Evolutionary conservation across 2,888 invertebrate species (phyloP).

Genomic region (Drosophila yooni): DNA sequence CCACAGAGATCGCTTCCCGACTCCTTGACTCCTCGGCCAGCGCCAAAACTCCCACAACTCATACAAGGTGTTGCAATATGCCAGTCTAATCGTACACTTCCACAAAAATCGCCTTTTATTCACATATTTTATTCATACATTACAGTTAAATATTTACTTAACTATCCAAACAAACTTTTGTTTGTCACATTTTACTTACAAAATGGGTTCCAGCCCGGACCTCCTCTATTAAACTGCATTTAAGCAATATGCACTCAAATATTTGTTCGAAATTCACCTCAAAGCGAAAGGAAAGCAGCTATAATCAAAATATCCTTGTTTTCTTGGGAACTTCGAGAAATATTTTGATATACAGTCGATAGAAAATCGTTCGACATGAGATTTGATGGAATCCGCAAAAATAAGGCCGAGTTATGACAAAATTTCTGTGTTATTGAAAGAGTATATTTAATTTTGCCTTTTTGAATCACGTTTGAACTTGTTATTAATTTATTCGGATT

Average conservation of each 20-base stretch:
- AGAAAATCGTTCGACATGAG: background rate
- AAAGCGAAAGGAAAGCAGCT: no score
- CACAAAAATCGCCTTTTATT: background rate
- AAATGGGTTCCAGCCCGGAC: no score
- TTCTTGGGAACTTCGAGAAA: background rate
- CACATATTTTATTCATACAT: background rate
- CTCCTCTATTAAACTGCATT: no score
- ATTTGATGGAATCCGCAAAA: no score
- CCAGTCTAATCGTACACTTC: constrained; percentile 26
- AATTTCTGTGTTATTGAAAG: background rate
- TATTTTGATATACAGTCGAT: background rate
- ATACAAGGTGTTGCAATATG: constrained; percentile 65
- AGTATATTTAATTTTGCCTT: background rate
- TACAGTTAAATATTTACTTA: background rate
- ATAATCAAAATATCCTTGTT: background rate
- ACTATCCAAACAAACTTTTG: background rate
- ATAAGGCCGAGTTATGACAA: background rate
- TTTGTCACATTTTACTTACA: no score
- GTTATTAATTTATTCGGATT: background rate
- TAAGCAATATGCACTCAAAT: no score
- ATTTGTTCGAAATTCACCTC: no score
- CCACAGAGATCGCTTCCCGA: constrained; percentile 10
- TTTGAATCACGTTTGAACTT: background rate
- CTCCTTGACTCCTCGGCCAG: constrained; percentile 9
- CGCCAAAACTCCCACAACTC: constrained; percentile 55